Conservation (phyloP, 2,888 invertebrate genomes). For the Aquatica leii region DNA sequence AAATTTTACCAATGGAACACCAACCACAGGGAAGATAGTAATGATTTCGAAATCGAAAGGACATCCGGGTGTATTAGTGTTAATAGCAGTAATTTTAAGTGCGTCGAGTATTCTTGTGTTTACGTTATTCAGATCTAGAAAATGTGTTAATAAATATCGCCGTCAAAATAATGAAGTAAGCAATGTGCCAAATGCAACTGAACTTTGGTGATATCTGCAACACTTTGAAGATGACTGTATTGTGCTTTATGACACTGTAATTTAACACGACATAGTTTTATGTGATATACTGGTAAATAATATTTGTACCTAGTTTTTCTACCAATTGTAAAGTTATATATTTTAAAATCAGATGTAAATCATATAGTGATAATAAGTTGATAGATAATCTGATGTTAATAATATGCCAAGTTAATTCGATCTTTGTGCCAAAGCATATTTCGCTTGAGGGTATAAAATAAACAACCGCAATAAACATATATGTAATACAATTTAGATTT, state of each 20-base stretch:
- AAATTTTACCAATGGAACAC: background rate
- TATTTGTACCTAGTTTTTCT: slow-evolving; percentile 40
- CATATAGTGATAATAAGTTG: background rate
- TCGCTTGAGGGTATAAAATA: no score
- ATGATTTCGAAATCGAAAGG: background rate
- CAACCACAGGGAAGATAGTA: background rate
- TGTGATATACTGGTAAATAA: slow-evolving; percentile 42
- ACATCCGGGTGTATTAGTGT: slow-evolving; percentile 2
- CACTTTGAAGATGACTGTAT: slow-evolving; percentile 65
- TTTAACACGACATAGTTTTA: slow-evolving; percentile 38
- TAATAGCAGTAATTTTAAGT: slow-evolving; percentile 63
- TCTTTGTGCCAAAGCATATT: no score
- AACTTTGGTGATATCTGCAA: slow-evolving; percentile 75
- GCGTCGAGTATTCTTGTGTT: slow-evolving; percentile 65
- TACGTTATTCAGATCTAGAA: slow-evolving; percentile 54
- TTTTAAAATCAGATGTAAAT: slow-evolving; percentile 21
- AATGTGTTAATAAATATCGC: slow-evolving; percentile 34
- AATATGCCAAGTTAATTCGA: slow-evolving; percentile 1
- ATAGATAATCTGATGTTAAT: background rate
- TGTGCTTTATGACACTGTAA: slow-evolving; percentile 44
- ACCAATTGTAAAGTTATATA: slow-evolving; percentile 29
- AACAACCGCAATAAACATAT: no score
- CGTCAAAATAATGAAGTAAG: slow-evolving; percentile 68
- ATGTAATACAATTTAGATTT: no score
- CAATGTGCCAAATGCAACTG: slow-evolving; percentile 67